Base-by-base conservation (phyloP, 2,797 vertebrate species). In the Squalus acanthias region DNA sequence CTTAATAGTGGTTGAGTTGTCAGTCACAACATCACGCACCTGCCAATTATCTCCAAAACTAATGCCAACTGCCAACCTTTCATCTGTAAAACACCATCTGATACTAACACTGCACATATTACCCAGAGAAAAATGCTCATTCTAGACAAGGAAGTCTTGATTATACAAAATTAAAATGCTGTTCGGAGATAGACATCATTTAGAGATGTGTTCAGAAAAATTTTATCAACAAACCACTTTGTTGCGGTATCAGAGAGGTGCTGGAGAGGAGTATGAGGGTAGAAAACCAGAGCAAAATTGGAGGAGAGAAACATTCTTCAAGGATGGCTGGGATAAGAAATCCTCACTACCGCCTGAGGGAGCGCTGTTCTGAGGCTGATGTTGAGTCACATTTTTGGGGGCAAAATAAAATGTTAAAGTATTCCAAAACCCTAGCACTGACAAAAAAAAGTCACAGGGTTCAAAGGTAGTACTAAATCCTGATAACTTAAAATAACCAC, bases 31-130 rank as follows among this genome's bases (percentile, higher is more conserved):
- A 57, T 74, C 46, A 70, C 1, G 33, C 24, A 74, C 8, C 46
- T 57, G 60, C 96, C 67, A 79, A 95, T 76, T 96, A 79, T 69
- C 24, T 82, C 53, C 79, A 92, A 94, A 74, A 96, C 50, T 69
- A 53, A 33, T 57, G 89, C 88, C 96, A 96, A 96, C 96, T 97
- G 94, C 39, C 94, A 95, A 53, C 39, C 93, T 95, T 53, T 13
- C 46, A 53, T 95, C 53, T 60, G 53, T 89, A 3, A 60, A 26
- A 57, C 53, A 57, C 22, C 22, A 29, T 29, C 39, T 94, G 63
- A 70, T 94, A 69, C 7, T 70, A 3, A 53, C 46, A 70, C 92
- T 46, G 53, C 13, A 67, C n/a, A 24, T 50, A 29, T 33, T 95
- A 95, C 22, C 24, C 46, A 95, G 69, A 74, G 12, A 72, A 72